Conservation (phyloP, 2,888 invertebrate species). For the Sinohyriopsis cumingii region DNA sequence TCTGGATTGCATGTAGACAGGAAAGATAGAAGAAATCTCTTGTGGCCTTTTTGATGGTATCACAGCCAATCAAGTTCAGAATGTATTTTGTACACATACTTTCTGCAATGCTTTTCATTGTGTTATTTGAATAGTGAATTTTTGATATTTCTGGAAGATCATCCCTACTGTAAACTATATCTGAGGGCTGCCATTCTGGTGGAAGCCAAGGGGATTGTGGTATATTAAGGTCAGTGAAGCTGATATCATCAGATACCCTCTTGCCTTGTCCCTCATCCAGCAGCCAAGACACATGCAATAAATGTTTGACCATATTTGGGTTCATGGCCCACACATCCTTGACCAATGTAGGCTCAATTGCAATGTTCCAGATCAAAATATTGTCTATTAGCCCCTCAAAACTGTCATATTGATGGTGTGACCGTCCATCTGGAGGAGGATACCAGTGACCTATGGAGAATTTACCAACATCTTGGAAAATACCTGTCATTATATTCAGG, state of each 20-base stretch:
- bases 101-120: no score
- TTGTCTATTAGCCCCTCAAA: slow-evolving; percentile 50
- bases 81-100: no score
- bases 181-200: no score
- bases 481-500: slow-evolving; percentile 14
- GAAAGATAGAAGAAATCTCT: slow-evolving; percentile 18
- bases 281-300: slow-evolving; percentile 33
- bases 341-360: slow-evolving; percentile 44
- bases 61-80: slow-evolving; percentile 7
- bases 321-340: slow-evolving; percentile 45
- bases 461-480: slow-evolving; percentile 36
- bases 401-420: slow-evolving; percentile 20
- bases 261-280: slow-evolving; percentile 53
- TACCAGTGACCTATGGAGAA: slow-evolving; percentile 55
- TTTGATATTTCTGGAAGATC: no score
- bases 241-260: slow-evolving; percentile 25
- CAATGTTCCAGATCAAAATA: slow-evolving; percentile 46
- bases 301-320: slow-evolving; percentile 31
- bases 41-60: slow-evolving; percentile 20
- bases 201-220: no score
- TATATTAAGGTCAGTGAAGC: background rate
- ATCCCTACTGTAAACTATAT: no score
- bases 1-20: slow-evolving; percentile 27
- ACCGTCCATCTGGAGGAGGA: slow-evolving; percentile 35
- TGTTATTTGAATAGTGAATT: no score